Percentiles rank a stretch among this genome's conserved stretches.
Evolutionary conservation across 2,888 invertebrate species (phyloP).

Genomic region (Dynastes tityus): DNA sequence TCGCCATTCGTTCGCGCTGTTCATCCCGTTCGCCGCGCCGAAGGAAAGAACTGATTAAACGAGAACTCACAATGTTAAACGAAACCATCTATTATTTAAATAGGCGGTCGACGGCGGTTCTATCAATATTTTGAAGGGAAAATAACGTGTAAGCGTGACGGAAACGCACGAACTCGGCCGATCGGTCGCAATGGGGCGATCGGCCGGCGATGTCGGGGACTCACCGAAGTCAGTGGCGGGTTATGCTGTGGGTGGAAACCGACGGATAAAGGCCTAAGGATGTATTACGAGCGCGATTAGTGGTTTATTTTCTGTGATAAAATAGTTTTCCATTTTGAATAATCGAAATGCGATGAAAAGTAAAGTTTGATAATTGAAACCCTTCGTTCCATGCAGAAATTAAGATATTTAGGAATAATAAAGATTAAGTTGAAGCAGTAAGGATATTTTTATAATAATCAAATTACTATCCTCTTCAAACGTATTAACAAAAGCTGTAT

Average conservation of each 20-base stretch:
- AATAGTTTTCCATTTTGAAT: neutral
- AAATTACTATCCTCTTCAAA: too few species aligned
- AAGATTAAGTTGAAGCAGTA: too few species aligned
- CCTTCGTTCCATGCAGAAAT: too few species aligned
- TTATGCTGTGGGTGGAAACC: neutral
- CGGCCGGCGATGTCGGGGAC: conserved; percentile 13
- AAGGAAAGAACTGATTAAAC: conserved; percentile 41
- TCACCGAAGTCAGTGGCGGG: conserved; percentile 12
- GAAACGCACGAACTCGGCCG: conserved; percentile 19
- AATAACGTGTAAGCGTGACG: conserved; percentile 39
- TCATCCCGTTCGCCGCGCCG: conserved; percentile 17
- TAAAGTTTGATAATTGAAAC: too few species aligned
- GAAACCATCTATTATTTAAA: conserved; percentile 47
- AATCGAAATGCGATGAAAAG: neutral
- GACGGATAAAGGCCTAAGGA: neutral
- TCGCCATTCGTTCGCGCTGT: conserved; percentile 13
- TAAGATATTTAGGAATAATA: too few species aligned
- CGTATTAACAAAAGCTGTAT: too few species aligned
- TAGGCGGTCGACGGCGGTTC: conserved; percentile 42
- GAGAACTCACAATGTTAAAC: conserved; percentile 43
- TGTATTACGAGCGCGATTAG: too few species aligned
- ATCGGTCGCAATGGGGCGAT: neutral
- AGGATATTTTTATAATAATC: too few species aligned
- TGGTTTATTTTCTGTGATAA: too few species aligned
- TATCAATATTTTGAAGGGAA: conserved; percentile 46